Evolutionary conservation across 2,888 invertebrate species (phyloP), one percentile per base, ranked within the genome.

Genomic region (Fragum sueziense): DNA sequence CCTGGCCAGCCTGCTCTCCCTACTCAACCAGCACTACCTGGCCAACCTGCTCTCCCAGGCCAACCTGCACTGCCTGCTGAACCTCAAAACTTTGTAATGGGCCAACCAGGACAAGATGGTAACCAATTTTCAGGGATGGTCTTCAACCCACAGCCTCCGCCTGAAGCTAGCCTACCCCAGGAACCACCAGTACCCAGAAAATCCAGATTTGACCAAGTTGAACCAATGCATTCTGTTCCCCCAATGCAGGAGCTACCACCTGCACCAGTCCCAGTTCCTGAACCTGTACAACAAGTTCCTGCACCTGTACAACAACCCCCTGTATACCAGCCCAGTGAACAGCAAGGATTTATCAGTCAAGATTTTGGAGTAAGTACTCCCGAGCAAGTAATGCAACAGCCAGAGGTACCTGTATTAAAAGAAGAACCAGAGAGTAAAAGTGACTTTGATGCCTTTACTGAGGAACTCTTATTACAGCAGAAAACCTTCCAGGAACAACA

Each of bases 151-250:
- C 31, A 31, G 6, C 20, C n/a, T 31, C 33, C 20, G 0, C 2
- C 61, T 33, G 33, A 33, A 14, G n/a, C 3, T 33, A 9, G 7
- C 11, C 9, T 29, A 6, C 20, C 20, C 3, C 14, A 27, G 6
- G 25, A 37, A 17, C 61, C 27, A 11, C n/a, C 27, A 25, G 59
- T 71, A 6, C 65, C 54, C 25, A 61, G 34, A 41, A 62, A 59
- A 25, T 79, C 78, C 2, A 70, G 78, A 34, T 79, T 79, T 74
- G 77, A 77, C 67, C 70, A 65, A 65, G 65, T 65, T 37, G 65
- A 65, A 33, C 27, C 73, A 62, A 22, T 25, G 22, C 7, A 29
- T 59, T 29, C 17, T 2, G 14, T 62, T n/a, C 62, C 11, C 22
- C 52, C 3, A 11, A 20, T 37, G 6, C 41, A 41, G n/a, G 34